Evolutionary conservation across 2,797 vertebrate species (phyloP).

Genomic region (Vultur gryphus): DNA sequence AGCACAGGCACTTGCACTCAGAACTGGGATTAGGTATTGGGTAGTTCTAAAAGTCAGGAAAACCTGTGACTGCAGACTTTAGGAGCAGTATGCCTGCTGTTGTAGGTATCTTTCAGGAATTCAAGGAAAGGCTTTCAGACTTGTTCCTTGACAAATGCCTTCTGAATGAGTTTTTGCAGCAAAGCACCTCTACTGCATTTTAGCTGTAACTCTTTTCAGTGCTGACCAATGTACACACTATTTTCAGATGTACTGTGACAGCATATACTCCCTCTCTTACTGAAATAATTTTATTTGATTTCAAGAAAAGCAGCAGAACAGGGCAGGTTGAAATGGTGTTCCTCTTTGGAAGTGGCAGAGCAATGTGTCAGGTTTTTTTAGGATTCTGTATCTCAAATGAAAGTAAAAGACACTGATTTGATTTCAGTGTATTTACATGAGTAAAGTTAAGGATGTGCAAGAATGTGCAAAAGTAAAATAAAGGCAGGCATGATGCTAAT

Average conservation of each 20-base stretch:
- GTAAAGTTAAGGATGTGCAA: not conserved
- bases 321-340: not conserved
- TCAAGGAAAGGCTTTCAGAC: not conserved
- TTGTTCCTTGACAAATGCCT: not conserved
- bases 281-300: not conserved
- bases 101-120: not conserved
- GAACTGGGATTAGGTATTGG: not conserved
- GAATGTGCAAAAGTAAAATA: not conserved
- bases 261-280: not conserved
- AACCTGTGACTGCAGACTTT: not conserved
- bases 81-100: not conserved
- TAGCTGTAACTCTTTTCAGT: not conserved
- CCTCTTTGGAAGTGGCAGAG: not conserved
- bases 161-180: not conserved
- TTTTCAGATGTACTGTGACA: not conserved
- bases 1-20: not conserved
- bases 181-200: not conserved
- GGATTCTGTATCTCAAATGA: not conserved
- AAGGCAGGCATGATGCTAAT: not conserved
- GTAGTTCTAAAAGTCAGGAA: not conserved
- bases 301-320: not conserved
- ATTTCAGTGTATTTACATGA: not conserved
- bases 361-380: not conserved
- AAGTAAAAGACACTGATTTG: not conserved
- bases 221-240: not conserved